Percentiles rank a stretch among this genome's conserved stretches.
phyloP scores from a whole-genome alignment of 2,888 invertebrate species.

The Prosapia bicincta region DNA sequence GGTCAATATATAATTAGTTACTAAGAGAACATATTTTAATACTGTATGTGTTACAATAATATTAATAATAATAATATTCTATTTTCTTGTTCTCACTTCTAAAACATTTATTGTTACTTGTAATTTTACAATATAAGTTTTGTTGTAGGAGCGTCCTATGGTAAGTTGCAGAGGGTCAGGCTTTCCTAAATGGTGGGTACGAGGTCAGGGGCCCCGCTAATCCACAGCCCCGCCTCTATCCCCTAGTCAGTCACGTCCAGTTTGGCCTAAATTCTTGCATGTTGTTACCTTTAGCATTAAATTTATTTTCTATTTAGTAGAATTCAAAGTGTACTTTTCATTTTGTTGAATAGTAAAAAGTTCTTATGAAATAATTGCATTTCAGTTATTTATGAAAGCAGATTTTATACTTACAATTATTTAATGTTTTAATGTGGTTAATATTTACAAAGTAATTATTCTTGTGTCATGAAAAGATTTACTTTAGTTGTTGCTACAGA shows the following conservation, averaged over 20 bases:
- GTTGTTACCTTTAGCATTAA: neutral
- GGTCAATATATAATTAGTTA: too few relatives aligned
- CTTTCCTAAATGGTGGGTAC: neutral
- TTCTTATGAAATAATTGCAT: too few relatives aligned
- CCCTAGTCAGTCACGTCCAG: constrained; percentile 2
- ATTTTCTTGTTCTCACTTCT: too few relatives aligned
- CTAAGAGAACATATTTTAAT: too few relatives aligned
- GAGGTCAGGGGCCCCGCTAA: neutral
- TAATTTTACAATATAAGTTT: too few relatives aligned
- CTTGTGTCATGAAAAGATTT: neutral
- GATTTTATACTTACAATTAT: too few relatives aligned
- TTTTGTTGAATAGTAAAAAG: too few relatives aligned
- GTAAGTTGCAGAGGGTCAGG: neutral
- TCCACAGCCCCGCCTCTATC: neutral
- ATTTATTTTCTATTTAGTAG: neutral
- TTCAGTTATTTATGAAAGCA: too few relatives aligned
- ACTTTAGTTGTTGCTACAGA: neutral
- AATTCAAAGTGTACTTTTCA: too few relatives aligned
- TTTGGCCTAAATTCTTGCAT: constrained; percentile 2
- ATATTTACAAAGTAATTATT: neutral
- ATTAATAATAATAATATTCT: too few relatives aligned
- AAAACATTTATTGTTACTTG: too few relatives aligned
- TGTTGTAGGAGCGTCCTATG: neutral
- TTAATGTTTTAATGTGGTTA: neutral
- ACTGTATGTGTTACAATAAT: too few relatives aligned